phyloP scores from a whole-genome alignment of 2,888 invertebrate genomes.

The Hyalella azteca region DNA sequence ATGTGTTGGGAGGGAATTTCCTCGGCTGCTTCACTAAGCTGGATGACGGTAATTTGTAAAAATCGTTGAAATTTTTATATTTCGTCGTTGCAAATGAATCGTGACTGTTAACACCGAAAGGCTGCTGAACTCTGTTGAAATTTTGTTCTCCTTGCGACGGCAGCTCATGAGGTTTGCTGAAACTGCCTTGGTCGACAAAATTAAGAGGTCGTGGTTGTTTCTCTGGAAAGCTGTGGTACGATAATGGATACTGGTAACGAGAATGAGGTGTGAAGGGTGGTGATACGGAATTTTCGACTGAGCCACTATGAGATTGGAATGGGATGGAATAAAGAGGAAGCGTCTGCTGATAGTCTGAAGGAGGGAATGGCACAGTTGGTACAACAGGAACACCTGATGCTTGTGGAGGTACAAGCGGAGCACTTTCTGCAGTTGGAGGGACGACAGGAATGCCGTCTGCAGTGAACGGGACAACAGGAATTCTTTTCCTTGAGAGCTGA shows the following conservation, averaged over 20 bases:
- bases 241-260: neutral
- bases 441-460: neutral
- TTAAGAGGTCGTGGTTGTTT: neutral
- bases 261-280: neutral
- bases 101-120: neutral
- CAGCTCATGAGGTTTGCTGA: neutral
- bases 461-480: neutral
- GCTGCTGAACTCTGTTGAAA: neutral
- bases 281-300: too few relatives aligned
- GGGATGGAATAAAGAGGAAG: neutral
- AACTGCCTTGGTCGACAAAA: neutral
- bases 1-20: constrained; percentile 3
- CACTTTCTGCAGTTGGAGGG: neutral
- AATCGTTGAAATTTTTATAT: neutral
- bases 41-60: constrained; percentile 1
- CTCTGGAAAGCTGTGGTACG: neutral
- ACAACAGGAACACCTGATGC: neutral
- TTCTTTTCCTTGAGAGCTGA: too few relatives aligned
- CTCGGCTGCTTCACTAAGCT: neutral
- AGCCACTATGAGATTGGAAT: too few relatives aligned
- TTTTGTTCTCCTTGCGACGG: neutral
- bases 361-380: neutral
- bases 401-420: neutral
- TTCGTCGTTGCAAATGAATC: neutral
- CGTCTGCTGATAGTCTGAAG: neutral